phyloP scores from a whole-genome alignment of 1,140 invertebrate species.

The Drosophila tani region DNA sequence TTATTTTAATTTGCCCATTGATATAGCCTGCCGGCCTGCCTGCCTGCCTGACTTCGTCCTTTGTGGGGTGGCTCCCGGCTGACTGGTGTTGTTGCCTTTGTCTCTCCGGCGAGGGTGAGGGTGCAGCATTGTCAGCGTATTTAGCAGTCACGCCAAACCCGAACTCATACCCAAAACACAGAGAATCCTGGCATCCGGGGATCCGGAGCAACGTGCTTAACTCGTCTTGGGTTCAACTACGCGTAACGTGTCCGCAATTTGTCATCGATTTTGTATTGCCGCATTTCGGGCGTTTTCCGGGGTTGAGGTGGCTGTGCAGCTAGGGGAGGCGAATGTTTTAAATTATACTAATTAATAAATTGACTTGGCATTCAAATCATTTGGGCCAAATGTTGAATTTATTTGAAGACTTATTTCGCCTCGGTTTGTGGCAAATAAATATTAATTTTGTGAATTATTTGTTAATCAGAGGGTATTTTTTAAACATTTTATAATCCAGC shows the following conservation, averaged over 20 bases:
- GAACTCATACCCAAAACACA: constrained; percentile 17
- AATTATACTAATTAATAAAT: constrained; percentile 85
- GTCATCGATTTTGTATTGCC: constrained; percentile 85
- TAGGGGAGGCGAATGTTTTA: constrained; percentile 61
- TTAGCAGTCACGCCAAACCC: constrained; percentile 76
- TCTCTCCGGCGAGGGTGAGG: constrained; percentile 33
- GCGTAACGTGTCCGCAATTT: constrained; percentile 85
- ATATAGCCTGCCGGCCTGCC: constrained; percentile 67
- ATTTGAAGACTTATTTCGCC: constrained; percentile 26
- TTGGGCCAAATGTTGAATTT: constrained; percentile 74
- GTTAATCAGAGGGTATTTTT: not conserved
- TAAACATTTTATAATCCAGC: not conserved
- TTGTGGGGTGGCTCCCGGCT: constrained; percentile 70
- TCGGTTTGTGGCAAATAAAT: not conserved
- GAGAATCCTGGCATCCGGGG: constrained; percentile 4
- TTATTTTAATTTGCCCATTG: constrained; percentile 85
- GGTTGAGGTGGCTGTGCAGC: constrained; percentile 14
- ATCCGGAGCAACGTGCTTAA: constrained; percentile 48
- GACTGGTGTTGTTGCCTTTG: constrained; percentile 60
- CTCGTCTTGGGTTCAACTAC: constrained; percentile 81
- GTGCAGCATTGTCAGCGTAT: constrained; percentile 73
- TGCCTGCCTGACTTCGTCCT: constrained; percentile 64
- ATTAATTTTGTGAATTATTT: not conserved
- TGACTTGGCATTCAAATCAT: constrained; percentile 82
- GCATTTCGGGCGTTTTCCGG: constrained; percentile 63